A percentile compares a stretch with the other conserved stretches of the same genome.
phyloP scores from a whole-genome alignment of 37 sponge, comb jelly and placozoan genomes.

The Mnemiopsis leidyi region DNA sequence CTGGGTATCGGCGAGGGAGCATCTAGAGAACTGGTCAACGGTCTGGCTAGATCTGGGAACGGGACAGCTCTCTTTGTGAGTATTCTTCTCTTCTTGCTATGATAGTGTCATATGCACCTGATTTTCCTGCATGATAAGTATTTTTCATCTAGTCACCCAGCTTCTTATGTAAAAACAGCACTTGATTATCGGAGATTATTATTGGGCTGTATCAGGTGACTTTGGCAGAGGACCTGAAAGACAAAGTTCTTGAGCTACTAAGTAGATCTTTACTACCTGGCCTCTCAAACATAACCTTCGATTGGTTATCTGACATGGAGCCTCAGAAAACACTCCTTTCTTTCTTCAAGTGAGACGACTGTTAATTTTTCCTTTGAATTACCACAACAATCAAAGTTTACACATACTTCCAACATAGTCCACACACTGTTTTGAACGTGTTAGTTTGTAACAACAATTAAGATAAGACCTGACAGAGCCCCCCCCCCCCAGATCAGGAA shows the following conservation, averaged over 20 bases:
- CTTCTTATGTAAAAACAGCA: too few relatives aligned
- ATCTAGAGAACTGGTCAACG: constrained; percentile 38
- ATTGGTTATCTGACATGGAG: constrained; percentile 44
- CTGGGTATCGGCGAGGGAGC: constrained; percentile 60
- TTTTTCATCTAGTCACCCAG: neutral
- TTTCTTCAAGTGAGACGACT: neutral
- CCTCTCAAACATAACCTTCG: constrained; percentile 26
- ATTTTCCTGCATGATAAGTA: too few relatives aligned
- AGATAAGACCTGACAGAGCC: too few relatives aligned
- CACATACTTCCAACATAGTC: too few relatives aligned
- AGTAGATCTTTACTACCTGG: neutral
- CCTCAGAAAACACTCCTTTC: constrained; percentile 5
- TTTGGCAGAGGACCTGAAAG: constrained; percentile 40
- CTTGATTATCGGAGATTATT: neutral
- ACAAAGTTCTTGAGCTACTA: constrained; percentile 46
- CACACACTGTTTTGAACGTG: too few relatives aligned
- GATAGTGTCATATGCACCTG: too few relatives aligned
- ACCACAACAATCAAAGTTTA: too few relatives aligned
- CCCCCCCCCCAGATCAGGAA: neutral
- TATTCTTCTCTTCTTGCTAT: too few relatives aligned
- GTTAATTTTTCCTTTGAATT: too few relatives aligned
- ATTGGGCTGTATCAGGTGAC: constrained; percentile 22
- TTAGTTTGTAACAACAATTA: too few relatives aligned
- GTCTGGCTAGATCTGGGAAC: constrained; percentile 58
- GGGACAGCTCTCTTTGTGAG: constrained; percentile 48